Percentiles rank a stretch among this genome's conserved stretches.
phyloP scores from a whole-genome alignment of 1,140 invertebrate genomes.

The Magallana angulata region DNA sequence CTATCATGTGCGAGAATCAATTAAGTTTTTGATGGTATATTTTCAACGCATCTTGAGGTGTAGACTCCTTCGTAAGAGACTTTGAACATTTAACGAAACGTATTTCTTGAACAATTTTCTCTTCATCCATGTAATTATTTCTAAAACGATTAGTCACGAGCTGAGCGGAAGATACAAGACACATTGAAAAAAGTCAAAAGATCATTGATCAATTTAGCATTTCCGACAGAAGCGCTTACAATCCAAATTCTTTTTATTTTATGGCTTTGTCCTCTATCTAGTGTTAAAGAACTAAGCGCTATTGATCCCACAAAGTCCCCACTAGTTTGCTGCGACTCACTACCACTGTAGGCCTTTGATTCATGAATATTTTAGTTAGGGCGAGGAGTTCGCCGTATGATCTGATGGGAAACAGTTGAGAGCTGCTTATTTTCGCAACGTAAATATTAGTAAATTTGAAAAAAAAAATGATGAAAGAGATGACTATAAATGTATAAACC shows the following conservation, averaged over 20 bases:
- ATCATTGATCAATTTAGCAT: background rate
- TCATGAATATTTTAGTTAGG: background rate
- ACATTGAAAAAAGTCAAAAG: slow-evolving; percentile 3
- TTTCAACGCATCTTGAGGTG: too few species aligned
- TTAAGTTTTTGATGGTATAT: too few species aligned
- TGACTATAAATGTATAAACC: too few species aligned
- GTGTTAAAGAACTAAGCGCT: background rate
- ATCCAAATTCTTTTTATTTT: background rate
- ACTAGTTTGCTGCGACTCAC: too few species aligned
- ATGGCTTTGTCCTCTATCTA: background rate
- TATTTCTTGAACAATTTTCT: background rate
- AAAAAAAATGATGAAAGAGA: too few species aligned
- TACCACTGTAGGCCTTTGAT: background rate
- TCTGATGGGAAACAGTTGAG: background rate
- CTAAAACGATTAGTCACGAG: background rate
- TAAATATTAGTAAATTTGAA: slow-evolving; percentile 13
- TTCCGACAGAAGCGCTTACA: background rate
- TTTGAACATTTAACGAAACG: too few species aligned
- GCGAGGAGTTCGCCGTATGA: background rate
- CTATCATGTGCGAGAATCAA: too few species aligned
- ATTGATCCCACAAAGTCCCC: background rate
- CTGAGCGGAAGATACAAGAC: background rate
- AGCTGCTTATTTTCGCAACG: background rate
- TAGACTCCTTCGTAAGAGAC: too few species aligned
- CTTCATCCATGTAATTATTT: background rate